phyloP scores from a whole-genome alignment of 2,113 vertebrate species.

The Meleagris gallopavo region DNA sequence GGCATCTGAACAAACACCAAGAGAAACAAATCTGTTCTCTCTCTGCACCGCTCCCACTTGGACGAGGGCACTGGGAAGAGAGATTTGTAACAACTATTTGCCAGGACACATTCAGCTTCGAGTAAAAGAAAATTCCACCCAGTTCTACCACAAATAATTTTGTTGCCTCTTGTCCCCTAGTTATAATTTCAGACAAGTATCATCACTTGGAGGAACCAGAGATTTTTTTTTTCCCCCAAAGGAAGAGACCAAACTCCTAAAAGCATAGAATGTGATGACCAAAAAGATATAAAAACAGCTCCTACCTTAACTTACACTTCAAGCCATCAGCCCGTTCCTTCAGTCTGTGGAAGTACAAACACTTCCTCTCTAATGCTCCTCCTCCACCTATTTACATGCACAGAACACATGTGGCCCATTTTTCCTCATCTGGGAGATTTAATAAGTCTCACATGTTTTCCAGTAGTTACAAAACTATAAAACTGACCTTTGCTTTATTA shows the following conservation, averaged over 20 bases:
- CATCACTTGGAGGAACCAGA: conserved; percentile 8
- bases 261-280: not conserved
- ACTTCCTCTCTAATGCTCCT: not conserved
- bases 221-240: conserved; percentile 9
- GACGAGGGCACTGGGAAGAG: not conserved
- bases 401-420: not conserved
- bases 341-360: not conserved
- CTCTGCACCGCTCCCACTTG: not conserved
- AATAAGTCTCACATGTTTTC: not conserved
- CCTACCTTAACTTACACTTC: not conserved
- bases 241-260: not conserved
- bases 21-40: conserved; percentile 1
- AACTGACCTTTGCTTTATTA: no score
- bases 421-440: not conserved
- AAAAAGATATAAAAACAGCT: not conserved
- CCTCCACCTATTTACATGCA: not conserved
- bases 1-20: not conserved
- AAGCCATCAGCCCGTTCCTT: not conserved
- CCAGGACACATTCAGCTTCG: not conserved
- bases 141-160: conserved; percentile 26
- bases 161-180: conserved; percentile 3
- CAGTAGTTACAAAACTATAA: not conserved
- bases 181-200: conserved; percentile 18
- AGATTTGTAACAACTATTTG: not conserved
- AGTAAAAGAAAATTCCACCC: conserved; percentile 9